These are phyloP conservation scores for Rhabdophis nuchalis DNA, from an alignment of 2,797 vertebrate species.

Conservation along the genomic window DNA sequence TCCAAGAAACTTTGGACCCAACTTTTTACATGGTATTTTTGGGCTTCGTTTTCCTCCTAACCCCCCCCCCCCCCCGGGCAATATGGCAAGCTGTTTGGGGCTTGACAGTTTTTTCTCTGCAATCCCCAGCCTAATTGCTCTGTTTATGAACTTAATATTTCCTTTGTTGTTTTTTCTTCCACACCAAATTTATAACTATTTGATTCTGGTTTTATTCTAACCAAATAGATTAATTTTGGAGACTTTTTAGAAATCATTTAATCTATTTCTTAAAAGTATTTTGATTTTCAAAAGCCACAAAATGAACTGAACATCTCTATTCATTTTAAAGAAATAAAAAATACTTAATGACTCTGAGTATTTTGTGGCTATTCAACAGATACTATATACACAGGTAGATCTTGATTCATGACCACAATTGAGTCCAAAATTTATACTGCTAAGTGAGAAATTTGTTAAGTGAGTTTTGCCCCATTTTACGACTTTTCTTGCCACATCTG, in stretches of 20 bases:
- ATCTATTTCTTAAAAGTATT: constrained; percentile 37
- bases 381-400: neutral
- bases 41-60: too few relatives aligned
- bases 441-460: too few relatives aligned
- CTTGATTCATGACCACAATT: neutral
- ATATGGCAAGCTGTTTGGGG: too few relatives aligned
- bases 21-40: too few relatives aligned
- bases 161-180: neutral
- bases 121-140: neutral
- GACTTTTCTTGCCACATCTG: too few relatives aligned
- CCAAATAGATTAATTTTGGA: neutral
- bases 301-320: constrained; percentile 12
- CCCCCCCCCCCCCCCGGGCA: too few relatives aligned
- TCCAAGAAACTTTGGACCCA: too few relatives aligned
- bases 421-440: too few relatives aligned
- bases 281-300: constrained; percentile 37
- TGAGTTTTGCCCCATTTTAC: too few relatives aligned
- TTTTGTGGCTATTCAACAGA: neutral
- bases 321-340: constrained; percentile 16
- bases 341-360: neutral
- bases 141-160: neutral
- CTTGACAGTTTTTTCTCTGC: neutral
- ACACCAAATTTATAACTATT: neutral
- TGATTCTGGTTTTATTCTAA: neutral
- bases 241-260: constrained; percentile 13